phyloP scores from a whole-genome alignment of 2,113 vertebrate genomes.

The Rostratula benghalensis region DNA sequence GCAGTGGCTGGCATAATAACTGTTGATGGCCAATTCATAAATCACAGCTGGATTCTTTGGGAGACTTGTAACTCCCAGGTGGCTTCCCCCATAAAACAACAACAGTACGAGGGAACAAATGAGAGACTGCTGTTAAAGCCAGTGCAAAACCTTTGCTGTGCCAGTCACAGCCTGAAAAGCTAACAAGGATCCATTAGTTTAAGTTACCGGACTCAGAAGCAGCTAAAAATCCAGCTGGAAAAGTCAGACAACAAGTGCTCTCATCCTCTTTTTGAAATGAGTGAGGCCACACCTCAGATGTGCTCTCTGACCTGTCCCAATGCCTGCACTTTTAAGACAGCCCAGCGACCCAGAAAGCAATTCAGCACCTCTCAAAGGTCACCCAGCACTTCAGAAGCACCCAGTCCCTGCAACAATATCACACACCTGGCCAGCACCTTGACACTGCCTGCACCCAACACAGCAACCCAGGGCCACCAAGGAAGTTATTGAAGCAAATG shows the following conservation, averaged over 20 bases:
- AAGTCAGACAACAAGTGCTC: background rate
- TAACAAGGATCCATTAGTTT: background rate
- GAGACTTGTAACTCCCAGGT: conserved; percentile 22
- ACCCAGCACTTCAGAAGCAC: background rate
- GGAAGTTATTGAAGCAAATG: background rate
- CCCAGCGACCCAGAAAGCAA: background rate
- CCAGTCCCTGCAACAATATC: background rate
- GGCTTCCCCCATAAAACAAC: conserved; percentile 41
- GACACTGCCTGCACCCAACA: background rate
- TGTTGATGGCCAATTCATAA: conserved; percentile 61
- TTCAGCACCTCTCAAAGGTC: background rate
- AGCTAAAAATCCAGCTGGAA: background rate
- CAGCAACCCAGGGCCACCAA: background rate
- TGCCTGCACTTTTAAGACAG: background rate
- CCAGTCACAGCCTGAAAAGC: background rate
- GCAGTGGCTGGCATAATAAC: conserved; percentile 48
- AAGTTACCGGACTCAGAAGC: background rate
- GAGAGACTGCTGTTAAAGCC: background rate
- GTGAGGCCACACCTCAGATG: background rate
- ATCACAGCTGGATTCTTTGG: conserved; percentile 58
- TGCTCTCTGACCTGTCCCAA: background rate
- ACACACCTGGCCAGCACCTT: background rate
- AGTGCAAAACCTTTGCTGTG: background rate
- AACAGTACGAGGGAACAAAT: conserved; percentile 16
- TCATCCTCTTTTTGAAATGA: background rate